Evolutionary conservation across 2,113 vertebrate genomes (phyloP), one percentile per base, ranked within the genome.

Genomic region (Corynorhinus townsendii): DNA sequence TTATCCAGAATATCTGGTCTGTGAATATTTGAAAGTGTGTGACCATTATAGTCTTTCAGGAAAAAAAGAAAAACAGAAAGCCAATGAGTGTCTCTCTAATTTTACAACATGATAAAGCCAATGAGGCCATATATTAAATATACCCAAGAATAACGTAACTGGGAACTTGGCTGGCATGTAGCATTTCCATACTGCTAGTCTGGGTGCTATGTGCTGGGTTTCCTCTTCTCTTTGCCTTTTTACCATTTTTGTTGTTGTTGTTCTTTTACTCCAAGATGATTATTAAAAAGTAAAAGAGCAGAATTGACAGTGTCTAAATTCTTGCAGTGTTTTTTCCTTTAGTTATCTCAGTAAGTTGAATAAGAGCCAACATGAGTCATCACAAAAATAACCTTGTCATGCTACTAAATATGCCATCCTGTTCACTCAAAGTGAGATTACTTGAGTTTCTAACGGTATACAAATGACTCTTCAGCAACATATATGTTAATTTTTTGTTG

Each of bases 1-100:
- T 97, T 97, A 97, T 92, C 93, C 66, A 92, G 81, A 93, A 35
- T 90, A 72, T 59, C 93, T 62, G 82, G 77, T 91, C 88, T 56
- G 30, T 73, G 59, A 91, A 90, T 97, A 96, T 93, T 91, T 43
- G 90, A 94, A 86, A 97, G 35, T 86, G 30, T 17, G n/a, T 49
- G 87, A 81, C 90, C 30, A 38, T 49, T 89, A 22, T 56, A 56
- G 93, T 93, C 38, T 91, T 90, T 88, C 10, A 62, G 54, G 14
- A 14, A 43, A 12, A 4, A 75, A 30, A 66, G 43, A 45, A 72
- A 52, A 66, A 43, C 22, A 20, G 81, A 43, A 38, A n/a, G n/a
- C 86, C 86, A 92, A 28, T 0, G 11, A 73, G 7, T 16, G 11
- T 19, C 30, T 85, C 19, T 33, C 33, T 0, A 15, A 76, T 89